Conservation (phyloP, 2,888 invertebrate species). For the Drosophila eohydei region DNA sequence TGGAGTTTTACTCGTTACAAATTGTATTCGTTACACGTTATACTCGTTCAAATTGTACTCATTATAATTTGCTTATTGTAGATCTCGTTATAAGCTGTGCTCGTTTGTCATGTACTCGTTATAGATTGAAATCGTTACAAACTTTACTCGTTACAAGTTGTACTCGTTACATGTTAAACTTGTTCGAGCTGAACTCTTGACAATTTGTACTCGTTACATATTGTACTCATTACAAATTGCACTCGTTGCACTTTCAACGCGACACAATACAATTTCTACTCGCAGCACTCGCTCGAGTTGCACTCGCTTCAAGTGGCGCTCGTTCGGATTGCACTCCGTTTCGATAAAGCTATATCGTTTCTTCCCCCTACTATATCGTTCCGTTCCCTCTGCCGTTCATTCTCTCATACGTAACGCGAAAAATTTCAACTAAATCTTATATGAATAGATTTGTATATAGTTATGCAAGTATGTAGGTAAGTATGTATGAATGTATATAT, state of each 20-base stretch:
- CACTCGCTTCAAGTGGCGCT: constrained; percentile 12
- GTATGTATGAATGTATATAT: constrained; percentile 41
- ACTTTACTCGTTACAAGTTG: not conserved
- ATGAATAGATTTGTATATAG: constrained; percentile 48
- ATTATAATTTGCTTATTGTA: not conserved
- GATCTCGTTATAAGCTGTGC: not conserved
- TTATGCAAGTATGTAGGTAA: constrained; percentile 29
- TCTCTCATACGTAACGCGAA: constrained; percentile 70
- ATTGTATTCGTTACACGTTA: not conserved
- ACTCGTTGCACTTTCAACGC: constrained; percentile 29
- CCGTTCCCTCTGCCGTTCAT: constrained; percentile 15
- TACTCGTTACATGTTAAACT: constrained; percentile 5
- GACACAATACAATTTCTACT: not conserved
- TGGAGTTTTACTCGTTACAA: not conserved
- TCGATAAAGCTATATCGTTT: constrained; percentile 68
- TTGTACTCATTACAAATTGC: not conserved
- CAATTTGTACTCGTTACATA: constrained; percentile 8
- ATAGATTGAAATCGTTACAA: not conserved
- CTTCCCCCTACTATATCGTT: constrained; percentile 1
- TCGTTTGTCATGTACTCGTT: not conserved
- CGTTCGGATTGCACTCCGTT: constrained; percentile 31
- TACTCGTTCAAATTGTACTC: not conserved
- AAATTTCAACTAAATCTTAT: constrained; percentile 74
- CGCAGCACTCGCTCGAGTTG: constrained; percentile 41
- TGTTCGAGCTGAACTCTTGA: constrained; percentile 12